Conservation (phyloP, 2,113 vertebrate species). For the Felis chaus region DNA sequence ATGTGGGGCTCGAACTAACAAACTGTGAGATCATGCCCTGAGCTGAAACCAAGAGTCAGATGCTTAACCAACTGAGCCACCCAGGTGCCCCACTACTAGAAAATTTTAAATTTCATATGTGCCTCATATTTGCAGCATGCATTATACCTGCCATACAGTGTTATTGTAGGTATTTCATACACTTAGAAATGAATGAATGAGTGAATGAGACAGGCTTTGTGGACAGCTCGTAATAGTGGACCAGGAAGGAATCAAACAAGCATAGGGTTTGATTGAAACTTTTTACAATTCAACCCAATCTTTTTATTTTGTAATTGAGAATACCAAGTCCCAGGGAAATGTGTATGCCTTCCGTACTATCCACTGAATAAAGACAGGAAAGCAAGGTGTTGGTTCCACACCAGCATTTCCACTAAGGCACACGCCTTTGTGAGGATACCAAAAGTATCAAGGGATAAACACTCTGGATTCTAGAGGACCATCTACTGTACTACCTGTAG, state of each 20-base stretch:
- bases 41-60: too few species aligned
- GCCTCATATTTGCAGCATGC: neutral
- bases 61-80: too few species aligned
- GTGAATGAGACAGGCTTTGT: neutral
- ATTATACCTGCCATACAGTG: neutral
- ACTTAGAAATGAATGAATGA: neutral
- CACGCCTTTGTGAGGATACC: neutral
- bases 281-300: neutral
- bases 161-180: neutral
- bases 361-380: neutral
- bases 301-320: conserved; percentile 47
- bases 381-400: neutral
- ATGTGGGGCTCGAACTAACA: too few species aligned
- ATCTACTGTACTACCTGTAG: neutral
- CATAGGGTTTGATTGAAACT: neutral
- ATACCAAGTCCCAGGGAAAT: neutral
- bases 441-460: neutral
- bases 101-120: neutral
- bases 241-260: conserved; percentile 1
- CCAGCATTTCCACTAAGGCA: neutral
- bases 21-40: too few species aligned
- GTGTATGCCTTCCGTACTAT: neutral
- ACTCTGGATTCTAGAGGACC: neutral
- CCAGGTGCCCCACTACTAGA: neutral
- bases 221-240: neutral